Evolutionary conservation across 2,113 vertebrate genomes (phyloP), one percentile per base, ranked within the genome.

Genomic region (Talpa occidentalis): DNA sequence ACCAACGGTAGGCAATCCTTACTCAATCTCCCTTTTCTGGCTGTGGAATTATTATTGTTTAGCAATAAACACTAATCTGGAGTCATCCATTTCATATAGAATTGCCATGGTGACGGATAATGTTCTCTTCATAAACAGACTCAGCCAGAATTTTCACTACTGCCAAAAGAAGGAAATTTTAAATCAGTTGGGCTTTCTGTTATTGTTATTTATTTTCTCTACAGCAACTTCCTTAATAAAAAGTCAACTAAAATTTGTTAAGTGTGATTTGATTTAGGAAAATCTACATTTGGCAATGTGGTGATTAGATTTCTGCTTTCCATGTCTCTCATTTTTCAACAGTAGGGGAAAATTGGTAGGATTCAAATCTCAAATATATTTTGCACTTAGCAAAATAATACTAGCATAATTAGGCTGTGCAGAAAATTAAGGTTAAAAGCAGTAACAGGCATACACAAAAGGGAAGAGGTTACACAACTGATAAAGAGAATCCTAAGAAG

Each of bases 181-280:
- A 66, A 87, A 56, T 28, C 16, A 80, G 10, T 70, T 74, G 28
- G 0, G 37, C 8, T 47, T 72, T 44, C 35, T 84, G 6, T 72
- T 35, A 54, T 17, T 49, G 22, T 10, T 35, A 66, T 94, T 60
- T 64, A 12, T 67, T 92, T 79, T 24, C 22, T 85, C 26, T 76
- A 32, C 0, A 89, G 11, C 30, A 94, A 93, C 54, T 90, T n/a
- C 56, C 72, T 1, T 44, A 86, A 84, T 6, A 64, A 64, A 77
- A 78, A 4, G 1, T 21, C 22, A 93, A 76, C 73, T 44, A 78
- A 76, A 82, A 80, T 47, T 44, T 78, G 47, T 59, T 28, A 91
- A 84, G 73, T 59, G 10, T 69, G 35, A 85, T 76, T 84, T 92
- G 40, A 89, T 69, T 67, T 91, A 83, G 42, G 21, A 60, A 90